Percentiles rank a stretch among this genome's conserved stretches.
Evolutionary conservation across 92 coral and sea anemone species (phyloP).

Genomic region (Pocillopora grandis): DNA sequence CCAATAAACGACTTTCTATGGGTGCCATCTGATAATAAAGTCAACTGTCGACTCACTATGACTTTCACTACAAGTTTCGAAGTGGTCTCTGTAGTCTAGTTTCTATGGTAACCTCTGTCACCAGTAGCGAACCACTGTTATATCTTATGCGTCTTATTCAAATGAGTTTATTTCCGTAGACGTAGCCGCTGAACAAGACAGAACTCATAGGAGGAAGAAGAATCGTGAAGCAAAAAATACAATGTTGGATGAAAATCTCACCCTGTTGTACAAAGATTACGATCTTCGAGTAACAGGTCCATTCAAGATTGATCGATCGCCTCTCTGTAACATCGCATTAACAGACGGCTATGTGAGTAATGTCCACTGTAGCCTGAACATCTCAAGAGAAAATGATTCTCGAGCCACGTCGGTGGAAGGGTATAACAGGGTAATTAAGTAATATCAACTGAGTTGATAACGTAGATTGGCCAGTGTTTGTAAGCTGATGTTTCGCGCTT

Average conservation of each 20-base stretch:
- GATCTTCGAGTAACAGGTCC: conserved; percentile 34
- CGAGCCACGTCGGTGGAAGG: background rate
- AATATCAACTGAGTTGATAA: too few species aligned
- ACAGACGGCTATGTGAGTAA: conserved; percentile 34
- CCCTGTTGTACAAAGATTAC: background rate
- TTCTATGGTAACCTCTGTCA: conserved; percentile 35
- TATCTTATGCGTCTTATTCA: background rate
- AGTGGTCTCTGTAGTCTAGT: conserved; percentile 21
- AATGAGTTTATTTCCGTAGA: background rate
- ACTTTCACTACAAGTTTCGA: background rate
- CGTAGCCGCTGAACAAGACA: conserved; percentile 19
- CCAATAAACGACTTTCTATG: background rate
- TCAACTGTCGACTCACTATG: background rate
- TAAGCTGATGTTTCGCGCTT: too few species aligned
- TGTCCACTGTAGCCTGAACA: conserved; percentile 36
- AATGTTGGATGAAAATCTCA: background rate
- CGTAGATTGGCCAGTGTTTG: too few species aligned
- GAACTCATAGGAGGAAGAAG: background rate
- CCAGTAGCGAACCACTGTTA: background rate
- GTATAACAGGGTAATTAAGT: too few species aligned
- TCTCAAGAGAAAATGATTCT: background rate
- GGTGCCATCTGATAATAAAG: background rate
- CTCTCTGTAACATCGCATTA: conserved; percentile 30
- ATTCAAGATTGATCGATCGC: conserved; percentile 48
- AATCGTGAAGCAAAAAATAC: too few species aligned